Conservation (phyloP, 2,888 invertebrate genomes). For the Megamerina dolium region DNA sequence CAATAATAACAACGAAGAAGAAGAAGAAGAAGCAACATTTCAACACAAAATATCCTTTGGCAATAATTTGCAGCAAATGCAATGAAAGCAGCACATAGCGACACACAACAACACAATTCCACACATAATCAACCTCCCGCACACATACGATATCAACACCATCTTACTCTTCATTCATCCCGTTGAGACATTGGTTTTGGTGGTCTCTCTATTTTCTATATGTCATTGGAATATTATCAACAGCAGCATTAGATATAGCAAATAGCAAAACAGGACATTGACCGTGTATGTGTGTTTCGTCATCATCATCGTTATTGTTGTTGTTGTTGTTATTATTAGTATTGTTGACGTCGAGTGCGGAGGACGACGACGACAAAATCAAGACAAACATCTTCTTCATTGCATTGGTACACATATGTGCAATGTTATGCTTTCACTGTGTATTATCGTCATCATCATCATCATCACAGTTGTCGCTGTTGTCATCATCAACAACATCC, state of each 20-base stretch:
- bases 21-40: too few species aligned
- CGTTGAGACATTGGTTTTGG: background rate
- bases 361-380: constrained; percentile 8
- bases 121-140: background rate
- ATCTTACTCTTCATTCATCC: background rate
- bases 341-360: too few species aligned
- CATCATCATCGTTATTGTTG: too few species aligned
- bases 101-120: background rate
- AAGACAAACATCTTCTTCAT: constrained; percentile 1
- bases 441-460: too few species aligned
- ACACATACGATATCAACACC: background rate
- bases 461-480: too few species aligned
- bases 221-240: too few species aligned
- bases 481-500: too few species aligned
- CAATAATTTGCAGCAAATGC: background rate
- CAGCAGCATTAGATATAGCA: too few species aligned
- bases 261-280: constrained; percentile 5
- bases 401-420: background rate
- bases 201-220: too few species aligned
- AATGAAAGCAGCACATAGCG: too few species aligned
- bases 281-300: constrained; percentile 6
- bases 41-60: background rate
- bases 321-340: too few species aligned
- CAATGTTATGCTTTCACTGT: too few species aligned
- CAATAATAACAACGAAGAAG: background rate